Base-by-base conservation (phyloP, 2,888 invertebrate genomes). In the Drosophila infuscata region DNA sequence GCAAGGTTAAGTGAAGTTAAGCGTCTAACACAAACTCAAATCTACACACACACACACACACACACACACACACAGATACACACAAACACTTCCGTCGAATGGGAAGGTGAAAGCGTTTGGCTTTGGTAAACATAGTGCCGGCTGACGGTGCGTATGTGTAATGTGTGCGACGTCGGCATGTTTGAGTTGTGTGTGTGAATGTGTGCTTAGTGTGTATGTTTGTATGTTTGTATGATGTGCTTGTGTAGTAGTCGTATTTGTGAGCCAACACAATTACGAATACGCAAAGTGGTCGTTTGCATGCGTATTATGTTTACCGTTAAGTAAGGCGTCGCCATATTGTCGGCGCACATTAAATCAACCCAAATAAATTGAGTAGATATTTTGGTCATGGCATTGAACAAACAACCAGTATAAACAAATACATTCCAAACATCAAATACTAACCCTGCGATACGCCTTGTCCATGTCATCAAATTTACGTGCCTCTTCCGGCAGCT, bases 391-490 rank as follows among this genome's bases (percentile, higher is more conserved):
- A 66, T 58, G 70, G 61, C 77, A 57, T 57, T 68, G 64, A 32
- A 71, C 81, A 72, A 77, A 73, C 53, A 76, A 67, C 53, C 68
- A 76, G 74, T 53, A 68, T 58, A 73, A 73, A 51, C 65, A 79
- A 77, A 69, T 70, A 69, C 51, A 59, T 30, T 36, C 54, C 62
- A 48, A 59, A 43, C 20, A 58, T 38, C 35, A 32, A 53, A 46
- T 70, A 75, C 89, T 89, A 82, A 96, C 96, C 94, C 95, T 95
- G 89, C 96, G 95, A 93, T 97, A 98, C 2, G 94, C 92, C 91
- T 95, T 96, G 92, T 98, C 98, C 82, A 98, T 97, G 74, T 96
- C 96, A 91, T 98, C 98, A 92, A 98, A 98, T 92, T 97, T 97
- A 92, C 95, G 96, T 0, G 98, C 97, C 91, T 98, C 98, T 2